A percentile compares a stretch with the other conserved stretches of the same genome.
Conservation (phyloP, 2,888 invertebrate species). For the Agrotis exclamationis region DNA sequence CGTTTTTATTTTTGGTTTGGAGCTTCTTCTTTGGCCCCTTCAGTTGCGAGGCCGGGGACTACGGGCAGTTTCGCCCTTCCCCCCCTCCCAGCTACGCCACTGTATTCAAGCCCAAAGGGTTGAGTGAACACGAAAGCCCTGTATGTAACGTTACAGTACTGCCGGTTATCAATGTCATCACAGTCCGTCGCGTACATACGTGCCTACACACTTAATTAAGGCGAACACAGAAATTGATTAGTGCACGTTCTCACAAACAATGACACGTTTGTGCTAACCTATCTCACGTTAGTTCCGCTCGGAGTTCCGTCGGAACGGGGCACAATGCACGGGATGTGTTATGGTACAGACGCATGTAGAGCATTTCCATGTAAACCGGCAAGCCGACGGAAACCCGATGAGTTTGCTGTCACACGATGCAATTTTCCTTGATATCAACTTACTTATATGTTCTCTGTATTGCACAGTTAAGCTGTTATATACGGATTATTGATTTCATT, state of each 20-base stretch:
- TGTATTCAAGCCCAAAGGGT: neutral
- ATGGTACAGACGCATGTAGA: slow-evolving; percentile 29
- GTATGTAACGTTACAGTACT: slow-evolving; percentile 10
- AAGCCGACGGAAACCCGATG: slow-evolving; percentile 21
- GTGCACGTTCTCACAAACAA: slow-evolving; percentile 33
- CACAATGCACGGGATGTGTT: slow-evolving; percentile 43
- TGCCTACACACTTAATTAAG: slow-evolving; percentile 25
- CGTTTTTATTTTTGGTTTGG: too few relatives aligned
- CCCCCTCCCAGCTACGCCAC: too few relatives aligned
- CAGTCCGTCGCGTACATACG: slow-evolving; percentile 3
- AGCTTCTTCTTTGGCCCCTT: too few relatives aligned
- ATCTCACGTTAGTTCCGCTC: slow-evolving; percentile 45
- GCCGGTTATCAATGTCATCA: slow-evolving; percentile 19
- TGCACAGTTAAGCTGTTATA: neutral
- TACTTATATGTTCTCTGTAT: neutral
- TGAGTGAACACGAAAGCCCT: neutral
- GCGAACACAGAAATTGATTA: slow-evolving; percentile 43
- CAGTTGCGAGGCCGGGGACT: too few relatives aligned
- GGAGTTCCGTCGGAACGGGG: slow-evolving; percentile 29
- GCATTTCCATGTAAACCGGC: slow-evolving; percentile 7
- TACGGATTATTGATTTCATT: slow-evolving; percentile 1
- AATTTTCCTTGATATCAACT: slow-evolving; percentile 6
- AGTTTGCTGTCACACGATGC: slow-evolving; percentile 13
- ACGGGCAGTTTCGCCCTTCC: too few relatives aligned
- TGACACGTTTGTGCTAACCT: slow-evolving; percentile 20